Percentiles rank a stretch among this genome's conserved stretches.
Conservation (phyloP, 2,888 invertebrate genomes). For the Cheilosia vulpina region DNA sequence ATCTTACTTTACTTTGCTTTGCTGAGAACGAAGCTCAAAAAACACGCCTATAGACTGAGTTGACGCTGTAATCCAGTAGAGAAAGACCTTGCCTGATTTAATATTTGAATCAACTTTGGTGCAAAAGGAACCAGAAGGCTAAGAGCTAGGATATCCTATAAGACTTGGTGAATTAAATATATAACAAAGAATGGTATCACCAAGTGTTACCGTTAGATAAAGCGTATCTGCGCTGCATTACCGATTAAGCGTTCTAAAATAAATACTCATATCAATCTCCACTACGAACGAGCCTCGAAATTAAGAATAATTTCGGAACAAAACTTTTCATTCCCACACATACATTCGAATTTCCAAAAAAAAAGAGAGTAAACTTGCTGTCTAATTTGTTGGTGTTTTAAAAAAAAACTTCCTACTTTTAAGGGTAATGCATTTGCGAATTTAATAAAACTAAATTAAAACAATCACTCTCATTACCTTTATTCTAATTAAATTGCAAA, state of each 20-base stretch:
- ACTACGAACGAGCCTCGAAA: conserved; percentile 42
- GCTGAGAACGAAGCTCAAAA: too few relatives aligned
- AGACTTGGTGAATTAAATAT: background rate
- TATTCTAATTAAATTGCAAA: background rate
- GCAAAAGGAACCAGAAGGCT: too few relatives aligned
- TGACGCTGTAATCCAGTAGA: too few relatives aligned
- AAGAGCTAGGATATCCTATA: too few relatives aligned
- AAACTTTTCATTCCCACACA: conserved; percentile 36
- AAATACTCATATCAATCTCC: background rate
- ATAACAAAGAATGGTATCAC: too few relatives aligned
- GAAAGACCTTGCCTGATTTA: too few relatives aligned
- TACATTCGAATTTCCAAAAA: conserved; percentile 38
- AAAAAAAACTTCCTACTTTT: conserved; percentile 40
- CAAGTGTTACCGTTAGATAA: background rate
- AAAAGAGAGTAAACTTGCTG: conserved; percentile 62
- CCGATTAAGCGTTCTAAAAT: background rate
- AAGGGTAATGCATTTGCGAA: conserved; percentile 58
- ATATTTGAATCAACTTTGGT: too few relatives aligned
- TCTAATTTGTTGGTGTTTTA: conserved; percentile 73
- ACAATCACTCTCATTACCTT: background rate
- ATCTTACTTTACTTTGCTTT: too few relatives aligned
- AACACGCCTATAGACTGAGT: too few relatives aligned
- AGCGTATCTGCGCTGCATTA: background rate
- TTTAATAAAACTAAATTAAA: conserved; percentile 49
- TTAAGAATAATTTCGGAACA: conserved; percentile 50